Evolutionary conservation across 2,888 invertebrate genomes (phyloP).

Genomic region (Hetaerina titia): DNA sequence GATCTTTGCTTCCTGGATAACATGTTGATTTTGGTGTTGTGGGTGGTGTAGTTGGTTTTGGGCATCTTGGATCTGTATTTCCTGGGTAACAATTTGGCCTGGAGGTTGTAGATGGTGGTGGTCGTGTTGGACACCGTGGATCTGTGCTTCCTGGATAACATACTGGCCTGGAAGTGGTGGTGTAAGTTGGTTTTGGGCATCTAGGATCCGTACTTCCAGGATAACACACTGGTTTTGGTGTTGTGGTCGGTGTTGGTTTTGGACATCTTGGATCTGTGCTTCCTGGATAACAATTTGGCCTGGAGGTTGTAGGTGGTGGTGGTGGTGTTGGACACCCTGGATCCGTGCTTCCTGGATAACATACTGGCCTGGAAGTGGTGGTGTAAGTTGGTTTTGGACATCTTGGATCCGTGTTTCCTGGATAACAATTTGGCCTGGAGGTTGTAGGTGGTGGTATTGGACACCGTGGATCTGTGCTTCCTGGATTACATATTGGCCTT

Average conservation of each 20-base stretch:
- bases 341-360: conserved; percentile 75
- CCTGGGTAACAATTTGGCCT: conserved; percentile 69
- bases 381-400: conserved; percentile 72
- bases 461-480: conserved; percentile 69
- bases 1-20: conserved; percentile 75
- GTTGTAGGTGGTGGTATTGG: conserved; percentile 46
- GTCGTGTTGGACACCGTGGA: conserved; percentile 68
- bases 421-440: conserved; percentile 68
- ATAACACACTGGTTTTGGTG: conserved; percentile 73
- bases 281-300: conserved; percentile 70
- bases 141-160: conserved; percentile 70
- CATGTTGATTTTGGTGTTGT: conserved; percentile 72
- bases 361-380: conserved; percentile 71
- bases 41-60: conserved; percentile 70
- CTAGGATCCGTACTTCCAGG: conserved; percentile 74
- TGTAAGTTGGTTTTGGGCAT: conserved; percentile 72
- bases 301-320: conserved; percentile 68
- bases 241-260: conserved; percentile 70
- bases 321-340: conserved; percentile 73
- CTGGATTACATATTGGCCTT: conserved; percentile 70
- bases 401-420: conserved; percentile 71
- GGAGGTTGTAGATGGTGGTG: conserved; percentile 41
- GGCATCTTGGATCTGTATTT: conserved; percentile 72
- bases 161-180: conserved; percentile 72
- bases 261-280: conserved; percentile 70